Evolutionary conservation across 2,797 vertebrate genomes (phyloP), one percentile per base, ranked within the genome.

Genomic region (Bucorvus abyssinicus): DNA sequence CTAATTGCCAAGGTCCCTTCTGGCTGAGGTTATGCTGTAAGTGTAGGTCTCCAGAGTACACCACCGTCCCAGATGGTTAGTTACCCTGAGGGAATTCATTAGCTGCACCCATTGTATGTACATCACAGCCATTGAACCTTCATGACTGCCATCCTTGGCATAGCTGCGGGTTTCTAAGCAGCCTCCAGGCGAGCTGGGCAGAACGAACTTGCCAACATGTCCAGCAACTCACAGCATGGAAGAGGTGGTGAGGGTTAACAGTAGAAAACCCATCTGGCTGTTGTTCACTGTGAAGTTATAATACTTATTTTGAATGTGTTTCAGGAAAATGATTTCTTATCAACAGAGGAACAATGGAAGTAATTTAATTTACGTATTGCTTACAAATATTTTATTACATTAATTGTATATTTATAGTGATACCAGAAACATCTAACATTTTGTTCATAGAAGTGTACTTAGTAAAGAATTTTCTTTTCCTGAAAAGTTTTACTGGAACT

Each of bases 291-390:
- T 71, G 71, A 92, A 92, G 38, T 84, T 90, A 29, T 6, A 76
- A 24, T 71, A 60, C 44, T 93, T 71, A 29, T 49, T 87, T 93
- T 81, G 42, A 91, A 45, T 34, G 30, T 49, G 47, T 92, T 93
- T 84, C 82, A 98, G 97, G 96, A 96, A 77, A 97, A 97, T 63
- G 59, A 97, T 92, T 97, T 97, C 67, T 97, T 97, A 96, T 97
- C 92, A 9, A 95, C 97, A 93, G 92, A 97, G 64, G 96, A 98
- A 11, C 95, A 90, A 94, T 97, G 93, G 93, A 97, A 93, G 95
- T 93, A 89, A 97, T 96, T 32, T 75, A 73, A 87, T 75, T 92
- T 91, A 83, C 14, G 32, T 87, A 61, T 20, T 61, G 53, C 56
- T 85, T 40, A 47, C 34, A 91, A 84, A 86, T 45, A 34, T 71